Percentiles rank a stretch among this genome's conserved stretches.
Conservation (phyloP, 2,888 invertebrate genomes). For the Idaea aversata region DNA sequence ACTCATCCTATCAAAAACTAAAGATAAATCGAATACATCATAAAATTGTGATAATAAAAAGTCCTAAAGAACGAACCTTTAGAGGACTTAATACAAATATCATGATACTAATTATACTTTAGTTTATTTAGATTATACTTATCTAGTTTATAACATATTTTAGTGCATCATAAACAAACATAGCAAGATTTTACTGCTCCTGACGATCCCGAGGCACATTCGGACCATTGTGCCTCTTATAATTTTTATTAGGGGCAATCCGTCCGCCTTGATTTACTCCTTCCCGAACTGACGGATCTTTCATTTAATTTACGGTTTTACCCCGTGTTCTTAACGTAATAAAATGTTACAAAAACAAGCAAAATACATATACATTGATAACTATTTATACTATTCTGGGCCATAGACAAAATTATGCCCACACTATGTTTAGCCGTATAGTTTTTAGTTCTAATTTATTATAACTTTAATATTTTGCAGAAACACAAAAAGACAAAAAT, state of each 20-base stretch:
- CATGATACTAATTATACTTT: conserved; percentile 72
- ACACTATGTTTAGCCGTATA: too few species aligned
- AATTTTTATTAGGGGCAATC: conserved; percentile 81
- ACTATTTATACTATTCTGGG: background rate
- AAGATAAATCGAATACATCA: conserved; percentile 30
- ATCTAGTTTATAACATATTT: conserved; percentile 80
- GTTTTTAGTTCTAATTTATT: background rate
- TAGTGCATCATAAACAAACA: conserved; percentile 80
- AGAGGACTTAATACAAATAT: conserved; percentile 61
- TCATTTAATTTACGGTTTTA: conserved; percentile 77
- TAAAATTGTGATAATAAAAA: conserved; percentile 53
- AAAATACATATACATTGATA: conserved; percentile 59
- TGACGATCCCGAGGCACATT: conserved; percentile 73
- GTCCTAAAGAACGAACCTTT: conserved; percentile 35
- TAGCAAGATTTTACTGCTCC: conserved; percentile 77
- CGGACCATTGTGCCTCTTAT: conserved; percentile 78
- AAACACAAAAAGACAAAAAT: background rate
- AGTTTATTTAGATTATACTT: conserved; percentile 78
- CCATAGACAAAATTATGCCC: background rate
- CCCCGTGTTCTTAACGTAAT: conserved; percentile 71
- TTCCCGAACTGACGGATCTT: conserved; percentile 80
- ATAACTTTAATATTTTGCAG: background rate
- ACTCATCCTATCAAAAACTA: conserved; percentile 11
- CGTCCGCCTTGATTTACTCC: conserved; percentile 79
- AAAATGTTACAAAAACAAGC: conserved; percentile 75